These are phyloP conservation scores for Aricia artaxerxes DNA, from an alignment of 2,888 invertebrate genomes.

Conservation along the genomic window DNA sequence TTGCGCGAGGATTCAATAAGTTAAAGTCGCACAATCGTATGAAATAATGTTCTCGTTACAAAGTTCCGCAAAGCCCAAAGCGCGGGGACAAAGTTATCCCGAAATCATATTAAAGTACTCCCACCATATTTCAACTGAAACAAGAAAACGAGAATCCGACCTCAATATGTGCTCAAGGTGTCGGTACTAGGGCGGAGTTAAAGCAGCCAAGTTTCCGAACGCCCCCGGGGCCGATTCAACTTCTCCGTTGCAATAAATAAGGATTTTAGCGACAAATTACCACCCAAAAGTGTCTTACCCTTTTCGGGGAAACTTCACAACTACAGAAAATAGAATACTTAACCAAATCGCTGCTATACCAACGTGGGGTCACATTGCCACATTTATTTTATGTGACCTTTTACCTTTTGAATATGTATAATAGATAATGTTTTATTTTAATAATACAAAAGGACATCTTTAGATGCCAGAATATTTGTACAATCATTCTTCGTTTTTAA, in stretches of 20 bases:
- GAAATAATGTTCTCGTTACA: conserved; percentile 29
- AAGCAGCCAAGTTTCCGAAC: conserved; percentile 74
- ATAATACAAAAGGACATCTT: background rate
- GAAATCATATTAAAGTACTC: conserved; percentile 65
- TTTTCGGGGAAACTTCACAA: conserved; percentile 65
- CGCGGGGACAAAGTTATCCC: conserved; percentile 47
- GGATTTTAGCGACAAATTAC: conserved; percentile 80
- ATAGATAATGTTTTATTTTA: background rate
- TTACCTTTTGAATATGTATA: background rate
- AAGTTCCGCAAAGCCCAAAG: conserved; percentile 31
- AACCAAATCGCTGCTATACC: conserved; percentile 36
- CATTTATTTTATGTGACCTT: background rate
- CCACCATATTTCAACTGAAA: conserved; percentile 68
- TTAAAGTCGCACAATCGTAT: conserved; percentile 16
- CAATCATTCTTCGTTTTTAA: background rate
- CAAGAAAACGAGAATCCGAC: conserved; percentile 73
- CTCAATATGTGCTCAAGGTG: conserved; percentile 77
- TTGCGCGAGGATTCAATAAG: conserved; percentile 1
- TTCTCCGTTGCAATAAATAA: conserved; percentile 78
- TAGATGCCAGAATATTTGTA: background rate
- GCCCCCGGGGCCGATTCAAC: conserved; percentile 75
- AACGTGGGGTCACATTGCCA: conserved; percentile 25
- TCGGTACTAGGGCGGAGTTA: conserved; percentile 73
- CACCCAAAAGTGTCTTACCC: conserved; percentile 73
- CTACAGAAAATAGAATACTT: conserved; percentile 60